Percentiles rank a stretch among this genome's conserved stretches.
These are phyloP conservation scores for Taenioides sp. DNA, from an alignment of 2,797 vertebrate species.

Conservation along the genomic window DNA sequence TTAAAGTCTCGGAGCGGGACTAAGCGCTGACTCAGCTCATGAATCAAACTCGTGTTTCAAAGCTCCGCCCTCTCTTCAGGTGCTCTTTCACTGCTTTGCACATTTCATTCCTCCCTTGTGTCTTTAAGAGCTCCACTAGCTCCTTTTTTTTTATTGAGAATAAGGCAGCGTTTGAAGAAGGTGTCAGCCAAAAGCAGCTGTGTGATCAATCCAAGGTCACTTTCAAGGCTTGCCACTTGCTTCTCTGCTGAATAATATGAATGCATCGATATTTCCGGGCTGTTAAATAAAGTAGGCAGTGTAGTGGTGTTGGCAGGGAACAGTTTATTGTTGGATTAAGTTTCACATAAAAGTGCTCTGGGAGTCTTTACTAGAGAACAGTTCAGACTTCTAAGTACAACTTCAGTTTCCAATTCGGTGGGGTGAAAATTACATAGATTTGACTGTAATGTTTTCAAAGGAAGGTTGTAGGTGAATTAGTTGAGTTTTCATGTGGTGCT, in stretches of 20 bases:
- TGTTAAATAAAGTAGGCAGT: background rate
- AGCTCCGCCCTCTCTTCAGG: constrained; percentile 61
- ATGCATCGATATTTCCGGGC: constrained; percentile 26
- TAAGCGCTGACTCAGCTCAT: constrained; percentile 66
- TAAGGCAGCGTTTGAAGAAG: constrained; percentile 36
- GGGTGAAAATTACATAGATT: background rate
- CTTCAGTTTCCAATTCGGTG: background rate
- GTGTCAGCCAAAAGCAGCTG: constrained; percentile 47
- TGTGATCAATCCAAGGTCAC: constrained; percentile 42
- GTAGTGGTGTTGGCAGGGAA: background rate
- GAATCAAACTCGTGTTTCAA: constrained; percentile 27
- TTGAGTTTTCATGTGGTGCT: background rate
- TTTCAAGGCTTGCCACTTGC: constrained; percentile 24
- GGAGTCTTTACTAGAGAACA: background rate
- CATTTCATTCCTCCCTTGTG: constrained; percentile 32
- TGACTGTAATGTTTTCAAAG: background rate
- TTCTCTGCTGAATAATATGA: constrained; percentile 14
- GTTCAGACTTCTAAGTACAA: background rate
- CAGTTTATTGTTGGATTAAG: constrained; percentile 8
- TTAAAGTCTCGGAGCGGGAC: constrained; percentile 45
- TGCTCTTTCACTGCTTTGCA: constrained; percentile 54
- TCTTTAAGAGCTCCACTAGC: constrained; percentile 36
- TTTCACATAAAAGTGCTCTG: constrained; percentile 5
- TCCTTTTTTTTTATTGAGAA: constrained; percentile 16
- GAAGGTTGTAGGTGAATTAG: background rate